Evolutionary conservation across 2,888 invertebrate species (phyloP).

Genomic region (Drymonia ruficornis): DNA sequence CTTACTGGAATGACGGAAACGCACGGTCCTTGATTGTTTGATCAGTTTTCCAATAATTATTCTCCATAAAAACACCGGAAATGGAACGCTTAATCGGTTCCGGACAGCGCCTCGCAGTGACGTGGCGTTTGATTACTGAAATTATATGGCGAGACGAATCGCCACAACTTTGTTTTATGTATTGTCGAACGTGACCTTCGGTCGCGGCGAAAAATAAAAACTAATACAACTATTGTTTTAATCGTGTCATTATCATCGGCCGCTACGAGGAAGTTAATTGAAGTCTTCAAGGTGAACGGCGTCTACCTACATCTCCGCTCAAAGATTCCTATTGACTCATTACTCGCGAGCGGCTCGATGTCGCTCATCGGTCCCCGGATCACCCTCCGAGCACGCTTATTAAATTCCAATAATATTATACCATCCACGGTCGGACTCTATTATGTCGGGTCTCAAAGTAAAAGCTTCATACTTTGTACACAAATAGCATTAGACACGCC

Average conservation of each 20-base stretch:
- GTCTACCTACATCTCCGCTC: constrained; percentile 55
- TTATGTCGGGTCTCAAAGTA: constrained; percentile 47
- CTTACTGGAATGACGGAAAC: constrained; percentile 69
- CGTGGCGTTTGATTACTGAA: constrained; percentile 80
- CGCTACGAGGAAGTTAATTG: constrained; percentile 77
- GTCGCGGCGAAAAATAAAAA: constrained; percentile 75
- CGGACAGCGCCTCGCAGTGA: constrained; percentile 74
- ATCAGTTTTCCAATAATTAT: constrained; percentile 80
- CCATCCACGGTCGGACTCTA: constrained; percentile 32
- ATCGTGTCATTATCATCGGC: constrained; percentile 76
- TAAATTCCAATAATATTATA: constrained; percentile 36
- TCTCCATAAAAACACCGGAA: constrained; percentile 79
- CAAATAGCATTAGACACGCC: constrained; percentile 77
- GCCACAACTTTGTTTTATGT: constrained; percentile 76
- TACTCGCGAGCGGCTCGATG: constrained; percentile 8
- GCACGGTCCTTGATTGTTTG: constrained; percentile 73
- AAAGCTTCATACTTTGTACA: constrained; percentile 65
- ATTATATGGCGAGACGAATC: constrained; percentile 82
- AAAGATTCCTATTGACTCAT: constrained; percentile 44
- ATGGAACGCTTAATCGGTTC: constrained; percentile 81
- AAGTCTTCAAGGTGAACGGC: constrained; percentile 72
- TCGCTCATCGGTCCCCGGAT: constrained; percentile 5
- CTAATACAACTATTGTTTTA: constrained; percentile 83
- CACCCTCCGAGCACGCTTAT: constrained; percentile 26
- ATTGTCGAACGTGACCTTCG: constrained; percentile 77